Base-by-base conservation (phyloP, 2,888 invertebrate species). In the Pseudoips prasinana region DNA sequence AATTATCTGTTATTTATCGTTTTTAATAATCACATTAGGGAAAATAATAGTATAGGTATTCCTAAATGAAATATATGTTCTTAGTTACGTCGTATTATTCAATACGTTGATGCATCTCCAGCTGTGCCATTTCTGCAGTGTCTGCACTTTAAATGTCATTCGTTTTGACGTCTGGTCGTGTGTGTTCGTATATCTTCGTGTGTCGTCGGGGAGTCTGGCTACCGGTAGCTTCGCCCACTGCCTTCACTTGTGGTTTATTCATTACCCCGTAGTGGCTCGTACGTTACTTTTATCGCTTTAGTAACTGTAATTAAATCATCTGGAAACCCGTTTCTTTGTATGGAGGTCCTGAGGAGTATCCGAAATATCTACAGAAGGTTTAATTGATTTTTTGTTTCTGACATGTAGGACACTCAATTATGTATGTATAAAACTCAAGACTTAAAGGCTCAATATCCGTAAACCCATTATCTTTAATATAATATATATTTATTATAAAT, bases 61-160 rank as follows among this genome's bases (percentile, higher is more conserved):
- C n/a, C n/a, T n/a, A n/a, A n/a, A n/a, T n/a, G n/a, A n/a, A 14
- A 5, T 14, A 14, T 14, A 30, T 25, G 25, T 20, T 8, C 14
- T 22, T 18, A 1, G 10, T 33, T 22, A 33, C 39, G 45, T 10
- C 22, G 29, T 27, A 51, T 51, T 39, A 8, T 31, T 45, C 37
- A 41, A 44, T 43, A 29, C 14, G 24, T 22, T 26, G 18, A 3
- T 23, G 27, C 30, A 37, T 29, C 14, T 33, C 27, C 46, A 40
- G 39, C 35, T 47, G 56, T 20, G 32, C 35, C 34, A 35, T 41
- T 44, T 44, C 39, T 51, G 46, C 37, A 46, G 49, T 50, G 43
- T 55, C 56, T 56, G 73, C 65, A 75, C 76, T 80, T 73, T 75
- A 77, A 71, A 79, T 76, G 81, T 75, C 70, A 79, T 74, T 47